These are phyloP conservation scores for Harpegnathos saltator DNA, from an alignment of 1,140 invertebrate genomes.

Conservation along the genomic window DNA sequence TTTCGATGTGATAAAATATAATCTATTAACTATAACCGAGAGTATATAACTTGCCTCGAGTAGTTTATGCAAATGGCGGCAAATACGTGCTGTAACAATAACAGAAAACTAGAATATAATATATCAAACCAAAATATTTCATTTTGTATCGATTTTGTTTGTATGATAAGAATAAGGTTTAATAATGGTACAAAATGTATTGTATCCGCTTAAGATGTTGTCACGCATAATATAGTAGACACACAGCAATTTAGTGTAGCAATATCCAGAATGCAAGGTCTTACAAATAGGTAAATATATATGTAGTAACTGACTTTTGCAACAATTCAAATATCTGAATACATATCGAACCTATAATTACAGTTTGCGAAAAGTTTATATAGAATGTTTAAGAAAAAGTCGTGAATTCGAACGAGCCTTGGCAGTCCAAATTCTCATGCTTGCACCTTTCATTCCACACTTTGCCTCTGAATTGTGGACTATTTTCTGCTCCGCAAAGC, in stretches of 20 bases:
- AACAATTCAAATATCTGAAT: constrained; percentile 1
- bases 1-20: too few relatives aligned
- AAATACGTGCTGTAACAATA: not conserved
- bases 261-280: constrained; percentile 94
- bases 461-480: constrained; percentile 96
- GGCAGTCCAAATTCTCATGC: constrained; percentile 92
- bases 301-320: not conserved
- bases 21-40: too few relatives aligned
- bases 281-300: constrained; percentile 89
- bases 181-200: constrained; percentile 62
- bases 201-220: constrained; percentile 11
- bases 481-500: constrained; percentile 89
- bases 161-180: not conserved
- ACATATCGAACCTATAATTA: not conserved
- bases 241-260: constrained; percentile 93
- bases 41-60: too few relatives aligned
- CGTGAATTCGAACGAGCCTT: constrained; percentile 93
- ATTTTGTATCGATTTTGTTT: not conserved
- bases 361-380: constrained; percentile 86
- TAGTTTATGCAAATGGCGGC: constrained; percentile 51
- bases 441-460: constrained; percentile 95
- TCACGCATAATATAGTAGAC: constrained; percentile 88
- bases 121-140: not conserved
- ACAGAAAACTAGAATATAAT: too few relatives aligned
- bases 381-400: constrained; percentile 88